Percentiles rank a stretch among this genome's conserved stretches.
Evolutionary conservation across 2,113 vertebrate genomes (phyloP).

Genomic region (Nettapus auritus): DNA sequence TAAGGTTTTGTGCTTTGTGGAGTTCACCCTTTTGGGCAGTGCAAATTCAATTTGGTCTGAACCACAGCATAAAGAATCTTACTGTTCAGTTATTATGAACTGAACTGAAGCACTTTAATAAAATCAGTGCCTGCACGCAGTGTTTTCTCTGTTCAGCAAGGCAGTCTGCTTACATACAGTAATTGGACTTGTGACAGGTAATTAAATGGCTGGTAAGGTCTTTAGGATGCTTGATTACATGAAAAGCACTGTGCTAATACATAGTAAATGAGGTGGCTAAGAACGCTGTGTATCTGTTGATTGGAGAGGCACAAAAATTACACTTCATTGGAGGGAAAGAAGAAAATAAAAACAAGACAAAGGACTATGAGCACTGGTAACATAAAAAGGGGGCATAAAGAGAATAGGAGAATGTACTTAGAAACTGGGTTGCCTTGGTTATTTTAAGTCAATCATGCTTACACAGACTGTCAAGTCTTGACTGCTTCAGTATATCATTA

Average conservation of each 20-base stretch:
- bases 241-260: constrained; percentile 21
- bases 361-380: constrained; percentile 31
- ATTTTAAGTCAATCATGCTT: constrained; percentile 47
- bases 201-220: constrained; percentile 58
- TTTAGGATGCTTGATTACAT: constrained; percentile 59
- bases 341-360: constrained; percentile 41
- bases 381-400: constrained; percentile 33
- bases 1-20: neutral
- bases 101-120: neutral
- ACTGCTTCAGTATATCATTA: constrained; percentile 49
- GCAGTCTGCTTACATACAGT: constrained; percentile 28
- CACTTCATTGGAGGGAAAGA: neutral
- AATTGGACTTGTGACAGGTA: constrained; percentile 63
- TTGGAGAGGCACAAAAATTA: constrained; percentile 14
- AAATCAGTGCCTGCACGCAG: neutral
- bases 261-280: constrained; percentile 40
- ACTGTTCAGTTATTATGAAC: neutral
- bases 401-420: neutral
- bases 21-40: neutral
- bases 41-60: neutral
- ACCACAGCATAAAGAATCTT: neutral
- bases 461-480: constrained; percentile 15
- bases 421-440: constrained; percentile 54
- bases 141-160: neutral
- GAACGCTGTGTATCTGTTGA: constrained; percentile 18